phyloP scores from a whole-genome alignment of 2,888 invertebrate genomes.

The Drosophila kuntzei region DNA sequence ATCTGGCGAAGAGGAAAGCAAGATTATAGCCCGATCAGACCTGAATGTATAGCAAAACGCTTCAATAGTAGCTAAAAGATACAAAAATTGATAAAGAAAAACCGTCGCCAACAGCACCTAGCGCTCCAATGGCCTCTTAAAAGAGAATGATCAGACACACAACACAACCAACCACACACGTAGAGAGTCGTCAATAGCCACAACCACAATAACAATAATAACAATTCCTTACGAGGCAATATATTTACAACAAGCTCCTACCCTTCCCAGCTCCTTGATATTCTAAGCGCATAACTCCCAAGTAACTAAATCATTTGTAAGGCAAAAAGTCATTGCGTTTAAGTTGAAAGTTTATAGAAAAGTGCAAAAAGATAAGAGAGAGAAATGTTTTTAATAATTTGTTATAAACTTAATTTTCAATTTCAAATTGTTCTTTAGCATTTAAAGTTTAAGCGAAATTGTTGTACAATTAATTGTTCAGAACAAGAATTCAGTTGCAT shows the following conservation, averaged over 20 bases:
- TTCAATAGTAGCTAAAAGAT: slow-evolving; percentile 67
- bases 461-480: slow-evolving; percentile 63
- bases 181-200: slow-evolving; percentile 47
- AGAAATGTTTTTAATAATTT: slow-evolving; percentile 52
- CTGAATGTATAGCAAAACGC: slow-evolving; percentile 60
- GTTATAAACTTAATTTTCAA: slow-evolving; percentile 50
- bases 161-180: slow-evolving; percentile 5
- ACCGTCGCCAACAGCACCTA: slow-evolving; percentile 48
- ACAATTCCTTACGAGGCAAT: slow-evolving; percentile 58
- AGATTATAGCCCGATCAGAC: slow-evolving; percentile 20
- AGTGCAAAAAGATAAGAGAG: slow-evolving; percentile 40
- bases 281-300: slow-evolving; percentile 49
- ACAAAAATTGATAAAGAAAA: slow-evolving; percentile 14
- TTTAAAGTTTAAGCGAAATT: slow-evolving; percentile 69
- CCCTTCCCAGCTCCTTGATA: slow-evolving; percentile 25
- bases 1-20: slow-evolving; percentile 23
- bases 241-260: slow-evolving; percentile 46
- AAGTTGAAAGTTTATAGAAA: slow-evolving; percentile 58
- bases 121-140: slow-evolving; percentile 42
- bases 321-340: slow-evolving; percentile 78
- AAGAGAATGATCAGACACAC: slow-evolving; percentile 24
- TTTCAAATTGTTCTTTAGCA: slow-evolving; percentile 74
- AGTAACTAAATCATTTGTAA: slow-evolving; percentile 53
- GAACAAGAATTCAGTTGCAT: slow-evolving; percentile 47
- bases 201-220: slow-evolving; percentile 21